Evolutionary conservation across 1,140 invertebrate species (phyloP), one percentile per base, ranked within the genome.

Genomic region (Babylonia areolata): DNA sequence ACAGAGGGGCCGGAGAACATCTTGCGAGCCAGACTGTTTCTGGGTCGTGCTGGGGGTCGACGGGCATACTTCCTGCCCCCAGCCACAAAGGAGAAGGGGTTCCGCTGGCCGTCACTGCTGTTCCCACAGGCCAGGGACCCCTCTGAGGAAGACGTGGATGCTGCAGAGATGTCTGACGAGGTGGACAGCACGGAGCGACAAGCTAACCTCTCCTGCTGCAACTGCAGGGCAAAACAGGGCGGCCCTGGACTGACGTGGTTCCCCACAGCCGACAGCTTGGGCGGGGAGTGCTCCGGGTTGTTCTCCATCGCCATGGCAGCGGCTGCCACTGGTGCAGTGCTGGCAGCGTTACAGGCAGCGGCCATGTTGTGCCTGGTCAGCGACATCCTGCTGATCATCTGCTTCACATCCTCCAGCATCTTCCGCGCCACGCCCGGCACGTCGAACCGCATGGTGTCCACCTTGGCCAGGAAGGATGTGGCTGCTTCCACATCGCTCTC

Each of bases 31-130:
- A 69, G 31, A 40, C 81, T 83, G 37, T 83, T 69, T 33, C 81
- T 69, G 1, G 81, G 81, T 5, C 81, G 81, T 35, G 81, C 81
- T 37, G 54, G 31, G 5, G 81, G 81, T 40, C 81, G 20, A 23
- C 54, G 64, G 31, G 35, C 77, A 2, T n/a, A 40, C 28, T 71
- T 83, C 20, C 54, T 35, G 12, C 81, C 81, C 6, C 35, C 35
- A 1, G 81, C 54, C n/a, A 71, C 17, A 33, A 83, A 40, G 28
- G 81, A 83, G 23, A 83, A 83, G 15, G 81, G 81, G 71, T 83
- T 83, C 3, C 81, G 31, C 37, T 83, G 81, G 37, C 54, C 33
- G 35, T 83, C 81, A 40, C 81, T 71, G 33, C 54, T 69, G n/a
- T 69, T 69, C 11, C 64, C 81, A 81, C 79, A 73, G n/a, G 71